Evolutionary conservation across 2,797 vertebrate species (phyloP).

Genomic region (Sparidentex hasta): DNA sequence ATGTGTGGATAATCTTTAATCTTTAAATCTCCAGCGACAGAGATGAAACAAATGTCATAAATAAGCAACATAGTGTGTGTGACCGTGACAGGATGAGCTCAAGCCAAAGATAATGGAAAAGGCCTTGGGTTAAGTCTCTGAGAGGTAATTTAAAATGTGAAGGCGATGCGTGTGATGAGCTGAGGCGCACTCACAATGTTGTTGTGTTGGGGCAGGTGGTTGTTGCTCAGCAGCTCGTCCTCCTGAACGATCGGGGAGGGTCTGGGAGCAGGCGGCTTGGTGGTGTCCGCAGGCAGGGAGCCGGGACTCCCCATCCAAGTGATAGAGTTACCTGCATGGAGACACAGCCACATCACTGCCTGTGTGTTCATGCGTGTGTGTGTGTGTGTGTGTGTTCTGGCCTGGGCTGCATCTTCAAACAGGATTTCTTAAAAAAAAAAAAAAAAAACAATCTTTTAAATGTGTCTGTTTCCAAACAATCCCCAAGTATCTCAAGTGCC

Average conservation of each 20-base stretch:
- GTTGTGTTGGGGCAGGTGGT: slow-evolving; percentile 79
- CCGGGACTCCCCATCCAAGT: slow-evolving; percentile 81
- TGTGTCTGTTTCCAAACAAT: neutral
- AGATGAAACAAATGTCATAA: slow-evolving; percentile 40
- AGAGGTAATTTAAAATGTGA: slow-evolving; percentile 30
- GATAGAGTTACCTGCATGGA: slow-evolving; percentile 83
- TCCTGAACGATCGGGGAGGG: slow-evolving; percentile 81
- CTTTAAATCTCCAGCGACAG: neutral
- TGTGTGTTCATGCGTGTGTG: slow-evolving; percentile 11
- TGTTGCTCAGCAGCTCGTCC: slow-evolving; percentile 79
- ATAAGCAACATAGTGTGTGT: slow-evolving; percentile 30
- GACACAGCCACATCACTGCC: slow-evolving; percentile 51
- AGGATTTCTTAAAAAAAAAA: too few relatives aligned
- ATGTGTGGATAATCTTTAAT: too few relatives aligned
- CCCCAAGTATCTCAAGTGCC: neutral
- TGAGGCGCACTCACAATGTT: slow-evolving; percentile 78
- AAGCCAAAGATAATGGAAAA: slow-evolving; percentile 34
- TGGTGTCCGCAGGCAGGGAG: slow-evolving; percentile 77
- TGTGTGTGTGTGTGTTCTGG: neutral
- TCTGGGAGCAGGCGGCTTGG: slow-evolving; percentile 74
- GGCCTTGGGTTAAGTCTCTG: slow-evolving; percentile 21
- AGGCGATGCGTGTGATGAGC: neutral
- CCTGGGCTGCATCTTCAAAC: neutral
- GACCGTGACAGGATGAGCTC: slow-evolving; percentile 48
- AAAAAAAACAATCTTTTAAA: slow-evolving; percentile 25